Conservation (phyloP, 2,888 invertebrate genomes). For the Scrobipalpa costella region DNA sequence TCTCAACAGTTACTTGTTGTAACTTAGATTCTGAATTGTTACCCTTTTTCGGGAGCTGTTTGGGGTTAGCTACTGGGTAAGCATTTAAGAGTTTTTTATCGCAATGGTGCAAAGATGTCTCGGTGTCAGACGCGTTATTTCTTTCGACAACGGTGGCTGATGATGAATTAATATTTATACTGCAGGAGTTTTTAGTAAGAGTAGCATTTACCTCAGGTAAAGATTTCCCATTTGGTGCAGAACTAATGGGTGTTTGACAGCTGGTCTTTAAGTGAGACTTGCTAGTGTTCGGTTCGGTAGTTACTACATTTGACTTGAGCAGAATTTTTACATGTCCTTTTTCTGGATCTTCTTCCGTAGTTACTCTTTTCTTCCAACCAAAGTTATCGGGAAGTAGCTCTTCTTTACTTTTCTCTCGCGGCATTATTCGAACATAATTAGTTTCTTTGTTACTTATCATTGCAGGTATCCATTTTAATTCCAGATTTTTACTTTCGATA, state of each 20-base stretch:
- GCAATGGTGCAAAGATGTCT: conserved; percentile 21
- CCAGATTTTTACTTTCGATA: conserved; percentile 62
- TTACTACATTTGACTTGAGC: not conserved
- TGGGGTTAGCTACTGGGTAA: conserved; percentile 69
- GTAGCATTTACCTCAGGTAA: not conserved
- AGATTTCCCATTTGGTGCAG: not conserved
- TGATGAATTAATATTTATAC: not conserved
- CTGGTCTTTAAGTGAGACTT: not conserved
- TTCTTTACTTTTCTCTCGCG: conserved; percentile 44
- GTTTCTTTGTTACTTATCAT: conserved; percentile 36
- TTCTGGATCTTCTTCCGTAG: not conserved
- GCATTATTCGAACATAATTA: conserved; percentile 54
- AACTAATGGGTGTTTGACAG: not conserved
- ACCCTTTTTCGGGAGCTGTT: conserved; percentile 61
- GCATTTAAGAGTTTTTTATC: conserved; percentile 50
- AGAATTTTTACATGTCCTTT: not conserved
- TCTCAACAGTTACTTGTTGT: conserved; percentile 23
- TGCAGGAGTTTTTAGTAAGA: not conserved
- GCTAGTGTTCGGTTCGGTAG: not conserved
- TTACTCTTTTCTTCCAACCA: conserved; percentile 25
- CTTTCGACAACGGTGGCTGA: no score
- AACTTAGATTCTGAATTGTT: conserved; percentile 24
- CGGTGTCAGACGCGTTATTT: no score
- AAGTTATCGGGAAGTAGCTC: conserved; percentile 15
- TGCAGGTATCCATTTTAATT: conserved; percentile 55